Evolutionary conservation across 1,140 invertebrate genomes (phyloP).

Genomic region (Saxidomus purpurata): DNA sequence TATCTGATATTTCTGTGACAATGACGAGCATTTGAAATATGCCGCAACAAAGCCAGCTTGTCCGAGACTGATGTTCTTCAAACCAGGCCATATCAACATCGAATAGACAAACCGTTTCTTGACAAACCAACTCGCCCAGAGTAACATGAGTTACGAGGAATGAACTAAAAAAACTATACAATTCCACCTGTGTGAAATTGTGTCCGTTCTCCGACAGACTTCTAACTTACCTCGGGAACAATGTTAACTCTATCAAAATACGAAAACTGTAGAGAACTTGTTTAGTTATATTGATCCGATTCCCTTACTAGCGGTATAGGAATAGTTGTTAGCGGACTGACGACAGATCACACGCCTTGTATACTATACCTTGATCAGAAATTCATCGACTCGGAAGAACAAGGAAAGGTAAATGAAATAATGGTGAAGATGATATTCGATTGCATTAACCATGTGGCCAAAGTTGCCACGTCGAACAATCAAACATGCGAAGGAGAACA

Average conservation of each 20-base stretch:
- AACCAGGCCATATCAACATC: slow-evolving; percentile 29
- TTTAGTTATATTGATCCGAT: slow-evolving; percentile 20
- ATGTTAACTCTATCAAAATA: slow-evolving; percentile 7
- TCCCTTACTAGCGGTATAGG: slow-evolving; percentile 3
- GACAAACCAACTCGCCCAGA: background rate
- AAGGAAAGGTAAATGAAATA: slow-evolving; percentile 22
- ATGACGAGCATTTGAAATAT: slow-evolving; percentile 2
- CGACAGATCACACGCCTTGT: background rate
- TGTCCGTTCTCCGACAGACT: slow-evolving; percentile 27
- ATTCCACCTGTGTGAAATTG: background rate
- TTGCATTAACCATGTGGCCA: background rate
- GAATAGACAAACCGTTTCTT: slow-evolving; percentile 6
- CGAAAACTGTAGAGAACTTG: background rate
- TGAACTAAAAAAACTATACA: background rate
- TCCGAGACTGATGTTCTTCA: slow-evolving; percentile 23
- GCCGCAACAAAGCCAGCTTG: slow-evolving; percentile 1
- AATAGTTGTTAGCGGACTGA: background rate
- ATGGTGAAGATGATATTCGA: slow-evolving; percentile 15
- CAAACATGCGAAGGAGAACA: background rate
- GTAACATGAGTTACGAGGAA: slow-evolving; percentile 3
- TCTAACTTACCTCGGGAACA: background rate
- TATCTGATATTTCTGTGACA: slow-evolving; percentile 3
- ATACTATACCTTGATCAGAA: slow-evolving; percentile 20
- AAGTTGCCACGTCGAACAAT: background rate
- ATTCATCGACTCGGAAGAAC: slow-evolving; percentile 19